These are phyloP conservation scores for Gymnorhina tibicen DNA, from an alignment of 2,113 vertebrate species.

Conservation along the genomic window DNA sequence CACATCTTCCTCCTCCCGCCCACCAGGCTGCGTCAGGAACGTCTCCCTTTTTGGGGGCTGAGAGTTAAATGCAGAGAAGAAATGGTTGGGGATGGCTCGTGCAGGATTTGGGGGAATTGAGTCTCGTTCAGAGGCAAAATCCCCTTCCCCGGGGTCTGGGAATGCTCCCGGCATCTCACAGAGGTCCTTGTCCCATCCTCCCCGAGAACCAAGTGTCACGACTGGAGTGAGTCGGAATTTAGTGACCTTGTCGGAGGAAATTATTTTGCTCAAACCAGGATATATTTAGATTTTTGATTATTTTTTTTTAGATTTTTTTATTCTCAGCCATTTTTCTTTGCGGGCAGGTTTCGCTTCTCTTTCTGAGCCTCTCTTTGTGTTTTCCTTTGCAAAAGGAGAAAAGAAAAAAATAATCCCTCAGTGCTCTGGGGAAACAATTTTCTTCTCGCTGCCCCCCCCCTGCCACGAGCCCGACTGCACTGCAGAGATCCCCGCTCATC, in stretches of 20 bases:
- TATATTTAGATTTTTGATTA: background rate
- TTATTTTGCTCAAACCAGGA: background rate
- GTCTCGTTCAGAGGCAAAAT: accelerated
- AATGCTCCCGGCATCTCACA: background rate
- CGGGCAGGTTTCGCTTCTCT: background rate
- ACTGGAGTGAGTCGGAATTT: background rate
- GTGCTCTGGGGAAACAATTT: background rate
- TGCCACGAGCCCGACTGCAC: accelerated
- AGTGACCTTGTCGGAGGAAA: background rate
- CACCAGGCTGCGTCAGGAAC: background rate
- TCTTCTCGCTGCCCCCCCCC: background rate
- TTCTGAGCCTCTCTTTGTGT: background rate
- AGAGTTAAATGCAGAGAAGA: background rate
- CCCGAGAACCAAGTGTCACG: background rate
- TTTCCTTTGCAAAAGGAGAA: background rate
- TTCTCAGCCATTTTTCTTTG: background rate
- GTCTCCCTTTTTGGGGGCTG: background rate
- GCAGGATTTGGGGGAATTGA: background rate
- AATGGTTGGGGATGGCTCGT: background rate
- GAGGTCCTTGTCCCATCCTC: background rate
- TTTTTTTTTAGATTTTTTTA: background rate
- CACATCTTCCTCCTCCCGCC: background rate
- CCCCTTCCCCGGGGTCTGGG: background rate
- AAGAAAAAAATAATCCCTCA: background rate
- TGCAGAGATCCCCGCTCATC: background rate